Evolutionary conservation across 2,113 vertebrate genomes (phyloP).

Genomic region (Eulacestoma nigropectus): DNA sequence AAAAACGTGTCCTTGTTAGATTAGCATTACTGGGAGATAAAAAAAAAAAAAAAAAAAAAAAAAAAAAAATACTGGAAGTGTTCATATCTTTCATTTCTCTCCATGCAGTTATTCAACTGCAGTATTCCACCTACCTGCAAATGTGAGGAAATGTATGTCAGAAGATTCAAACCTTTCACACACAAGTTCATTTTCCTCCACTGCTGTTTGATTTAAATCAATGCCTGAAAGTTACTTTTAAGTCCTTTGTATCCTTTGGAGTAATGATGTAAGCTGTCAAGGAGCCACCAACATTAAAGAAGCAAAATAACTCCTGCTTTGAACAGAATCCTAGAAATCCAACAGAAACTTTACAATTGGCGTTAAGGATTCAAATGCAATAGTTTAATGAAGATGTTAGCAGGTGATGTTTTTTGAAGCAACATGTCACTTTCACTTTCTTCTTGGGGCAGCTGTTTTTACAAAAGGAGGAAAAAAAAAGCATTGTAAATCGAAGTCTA

Average conservation of each 20-base stretch:
- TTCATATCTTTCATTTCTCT: neutral
- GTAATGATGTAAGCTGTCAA: slow-evolving; percentile 43
- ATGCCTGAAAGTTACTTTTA: slow-evolving; percentile 20
- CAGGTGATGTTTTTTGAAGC: neutral
- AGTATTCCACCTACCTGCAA: neutral
- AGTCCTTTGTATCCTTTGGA: slow-evolving; percentile 34
- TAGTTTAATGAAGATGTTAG: slow-evolving; percentile 25
- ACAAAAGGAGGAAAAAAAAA: rapidly evolving
- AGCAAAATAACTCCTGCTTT: slow-evolving; percentile 10
- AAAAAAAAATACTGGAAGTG: neutral
- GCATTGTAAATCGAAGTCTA: neutral
- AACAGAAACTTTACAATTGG: neutral
- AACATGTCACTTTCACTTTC: neutral
- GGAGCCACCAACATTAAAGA: slow-evolving; percentile 6
- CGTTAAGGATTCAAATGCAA: neutral
- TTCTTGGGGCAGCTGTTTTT: neutral
- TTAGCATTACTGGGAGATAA: neutral
- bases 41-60: neutral
- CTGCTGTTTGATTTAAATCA: slow-evolving; percentile 24
- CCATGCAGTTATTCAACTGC: neutral
- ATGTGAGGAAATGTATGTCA: neutral
- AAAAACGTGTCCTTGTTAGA: neutral
- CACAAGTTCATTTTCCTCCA: neutral
- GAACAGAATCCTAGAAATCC: neutral
- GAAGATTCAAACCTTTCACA: slow-evolving; percentile 14